Base-by-base conservation (phyloP, 2,797 vertebrate species). In the Sebastes flavidus region DNA sequence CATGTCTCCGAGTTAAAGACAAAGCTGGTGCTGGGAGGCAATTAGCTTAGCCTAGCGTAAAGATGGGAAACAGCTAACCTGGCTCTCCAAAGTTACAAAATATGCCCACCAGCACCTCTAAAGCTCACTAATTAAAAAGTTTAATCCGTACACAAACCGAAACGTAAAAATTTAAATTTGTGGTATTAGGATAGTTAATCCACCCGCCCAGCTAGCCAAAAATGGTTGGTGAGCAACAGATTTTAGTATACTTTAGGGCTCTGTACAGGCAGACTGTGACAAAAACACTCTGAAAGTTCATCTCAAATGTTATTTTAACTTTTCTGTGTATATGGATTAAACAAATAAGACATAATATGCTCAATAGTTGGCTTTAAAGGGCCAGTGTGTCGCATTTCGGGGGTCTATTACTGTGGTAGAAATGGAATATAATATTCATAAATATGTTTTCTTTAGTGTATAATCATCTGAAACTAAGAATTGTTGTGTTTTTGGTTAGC, bases 401-500 rank as follows among this genome's bases (percentile, higher is more conserved):
- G 0, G 42, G 0, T 16, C 38, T 16, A 42, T 42, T 42, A 42
- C 0, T 42, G 38, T 0, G 0, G 14, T 42, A 42, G 38, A 42
- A 42, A 42, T 42, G 38, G 38, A 42, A 42, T 16, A 42, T 46
- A 46, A 46, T 46, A 46, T 18, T 46, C 42, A 46, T 46, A 46
- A 46, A 0, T 46, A 42, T 42, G 42, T 46, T 0, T 46, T 46
- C 42, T 0, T 46, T 46, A 46, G 16, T 46, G 42, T 46, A 46
- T 46, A 46, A 46, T 46, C 42, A 46, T 0, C 16, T 46, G 42
- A 46, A 18, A 46, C 42, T 46, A 46, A 46, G 16, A 46, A 46
- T 46, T 18, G 16, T 18, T 46, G 42, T 46, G 16, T 42, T 42
- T 9, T 16, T 5, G 14, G 14, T 42, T 42, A 42, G 14, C 14